These are phyloP conservation scores for Caprella mutica DNA, from an alignment of 2,888 invertebrate species.

Conservation along the genomic window DNA sequence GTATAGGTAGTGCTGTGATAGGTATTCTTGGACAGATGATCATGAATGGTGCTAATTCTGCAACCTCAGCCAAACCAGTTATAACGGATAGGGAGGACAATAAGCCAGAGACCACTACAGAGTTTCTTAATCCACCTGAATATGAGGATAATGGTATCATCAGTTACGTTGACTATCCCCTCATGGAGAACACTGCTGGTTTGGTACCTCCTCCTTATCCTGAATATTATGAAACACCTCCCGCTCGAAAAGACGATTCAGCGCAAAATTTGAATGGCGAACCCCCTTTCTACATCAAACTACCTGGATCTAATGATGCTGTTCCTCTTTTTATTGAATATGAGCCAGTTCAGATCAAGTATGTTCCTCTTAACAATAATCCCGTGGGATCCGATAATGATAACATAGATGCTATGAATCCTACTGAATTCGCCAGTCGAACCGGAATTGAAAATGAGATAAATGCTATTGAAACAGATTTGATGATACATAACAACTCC, in stretches of 20 bases:
- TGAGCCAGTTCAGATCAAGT: constrained; percentile 28
- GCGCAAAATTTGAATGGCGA: constrained; percentile 11
- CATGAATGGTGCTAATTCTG: too few species aligned
- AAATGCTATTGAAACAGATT: constrained; percentile 2
- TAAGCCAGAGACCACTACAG: too few species aligned
- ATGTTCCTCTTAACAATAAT: constrained; percentile 14
- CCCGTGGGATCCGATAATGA: background rate
- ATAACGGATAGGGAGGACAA: too few species aligned
- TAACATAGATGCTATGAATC: background rate
- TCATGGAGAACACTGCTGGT: too few species aligned
- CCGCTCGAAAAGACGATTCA: constrained; percentile 19
- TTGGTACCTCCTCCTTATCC: too few species aligned
- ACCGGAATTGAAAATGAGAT: constrained; percentile 2
- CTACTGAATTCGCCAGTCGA: background rate
- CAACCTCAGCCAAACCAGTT: too few species aligned
- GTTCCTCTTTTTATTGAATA: constrained; percentile 27
- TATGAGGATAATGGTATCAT: too few species aligned
- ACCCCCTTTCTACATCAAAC: constrained; percentile 27
- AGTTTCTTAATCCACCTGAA: too few species aligned
- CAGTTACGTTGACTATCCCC: too few species aligned
- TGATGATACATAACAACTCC: background rate
- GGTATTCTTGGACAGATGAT: too few species aligned
- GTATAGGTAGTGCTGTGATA: too few species aligned
- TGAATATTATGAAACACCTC: too few species aligned
- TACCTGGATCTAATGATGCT: constrained; percentile 26